Evolutionary conservation across 1,140 invertebrate species (phyloP), one percentile per base, ranked within the genome.

Genomic region (Pachypeltis micranthus): DNA sequence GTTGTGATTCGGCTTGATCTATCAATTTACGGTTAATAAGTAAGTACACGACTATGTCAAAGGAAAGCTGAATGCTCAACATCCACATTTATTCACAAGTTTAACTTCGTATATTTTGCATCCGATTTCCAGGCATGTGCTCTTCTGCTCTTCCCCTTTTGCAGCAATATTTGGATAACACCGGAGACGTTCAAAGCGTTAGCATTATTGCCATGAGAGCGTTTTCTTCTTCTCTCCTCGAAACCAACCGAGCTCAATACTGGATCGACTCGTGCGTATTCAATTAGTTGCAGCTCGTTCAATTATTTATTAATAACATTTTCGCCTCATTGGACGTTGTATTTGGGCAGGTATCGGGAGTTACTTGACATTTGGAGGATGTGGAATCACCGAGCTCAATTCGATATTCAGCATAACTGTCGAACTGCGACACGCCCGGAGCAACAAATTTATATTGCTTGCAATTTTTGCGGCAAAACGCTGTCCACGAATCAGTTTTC

Each of bases 401-500:
- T 91, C 73, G 89, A 92, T 73, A 87, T 90, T 44, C 78, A 80
- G 29, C 80, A 86, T 72, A 83, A 82, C 69, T 74, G 77, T 2
- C 78, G 78, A 29, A 83, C 82, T 67, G 76, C 79, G 4, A 78
- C 82, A 54, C 83, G 81, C 70, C 81, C 84, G 21, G 79, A 80
- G 0, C 85, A 87, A 62, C 87, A 93, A 70, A 86, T 95, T 58
- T 92, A 86, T 72, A 83, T 96, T 26, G 87, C 88, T 3, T 98
- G 94, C 75, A 93, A 91, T 72, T 97, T 92, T 77, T 97, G 94
- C 79, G 88, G 91, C 2, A 96, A 96, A 76, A 89, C 86, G 65
- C 90, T 96, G 63, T 90, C 90, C 0, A 85, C 86, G 51, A 84
- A 44, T n/a, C 57, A 51, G 21, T 51, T 51, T 51, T 59, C 57